Evolutionary conservation across 1,140 invertebrate species (phyloP), one percentile per base, ranked within the genome.

Genomic region (Caenorhabditis briggsae): DNA sequence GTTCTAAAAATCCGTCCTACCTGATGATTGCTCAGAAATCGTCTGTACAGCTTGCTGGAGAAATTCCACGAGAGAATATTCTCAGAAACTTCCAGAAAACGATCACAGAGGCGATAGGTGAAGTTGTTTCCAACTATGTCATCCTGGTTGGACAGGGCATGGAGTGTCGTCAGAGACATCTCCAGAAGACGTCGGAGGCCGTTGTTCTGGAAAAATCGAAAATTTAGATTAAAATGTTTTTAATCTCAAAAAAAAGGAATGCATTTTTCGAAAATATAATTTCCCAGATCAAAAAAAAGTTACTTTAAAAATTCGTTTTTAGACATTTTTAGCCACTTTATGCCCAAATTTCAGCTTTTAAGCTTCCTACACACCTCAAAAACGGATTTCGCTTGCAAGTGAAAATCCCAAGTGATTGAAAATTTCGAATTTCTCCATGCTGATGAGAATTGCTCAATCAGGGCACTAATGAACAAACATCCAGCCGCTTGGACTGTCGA

Each of bases 401-500:
- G 88, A 83, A 88, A 88, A 64, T 88, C 88, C 86, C 86, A 88
- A 23, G 88, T 88, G 11, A 88, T 84, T 5, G 74, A 74, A 43
- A 85, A 88, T 20, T 88, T 84, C 5, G 88, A 78, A 46, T 83
- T 87, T 23, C 88, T 82, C 88, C 88, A 88, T 9, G 88, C 83
- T 0, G 85, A 82, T 9, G 88, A 74, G 74, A 88, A 88, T 43
- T 88, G 86, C 25, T 84, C 86, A 11, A 82, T 84, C 6, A 88
- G 11, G 9, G 88, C 86, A 56, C 48, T 70, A 46, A 88, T 88
- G 14, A 88, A 56, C 1, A 56, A 56, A 43, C 88, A 88, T 33
- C 88, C 88, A 43, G 89, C 64, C 1, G 83, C 33, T 58, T 87
- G 88, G 25, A 88, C 61, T n/a, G 56, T 65, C 8, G 70, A 18